Base-by-base conservation (phyloP, 2,888 invertebrate species). In the Leptinotarsa peninsularis region DNA sequence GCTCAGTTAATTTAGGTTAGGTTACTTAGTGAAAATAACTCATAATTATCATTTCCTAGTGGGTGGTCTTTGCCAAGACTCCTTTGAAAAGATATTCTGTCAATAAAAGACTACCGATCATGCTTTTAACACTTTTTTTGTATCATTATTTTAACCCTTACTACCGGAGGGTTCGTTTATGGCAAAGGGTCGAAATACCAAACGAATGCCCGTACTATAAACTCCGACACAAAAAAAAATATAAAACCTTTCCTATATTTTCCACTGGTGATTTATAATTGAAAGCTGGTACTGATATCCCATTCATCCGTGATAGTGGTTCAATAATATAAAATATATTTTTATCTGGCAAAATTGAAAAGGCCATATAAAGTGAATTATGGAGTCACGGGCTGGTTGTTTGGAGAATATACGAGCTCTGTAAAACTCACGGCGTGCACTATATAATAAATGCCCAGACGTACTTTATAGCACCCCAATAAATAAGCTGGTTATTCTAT, bases 401-500 rank as follows among this genome's bases (percentile, higher is more conserved):
- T 85, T 80, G 80, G 78, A 82, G 82, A 80, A 85, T 84, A 84
- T 84, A 85, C 82, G 84, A 84, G 82, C 82, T 82, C 83, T 82
- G 85, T 85, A 85, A 85, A 86, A 86, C 84, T 85, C 84, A 84
- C 84, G 84, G 84, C 84, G 82, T 83, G 84, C 84, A 83, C 83
- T 80, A 84, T 84, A 86, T 87, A 87, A 87, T 87, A 87, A 87
- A 87, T 87, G 86, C 84, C 85, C 84, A 84, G 85, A 84, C 86
- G 82, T 86, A 86, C 83, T 87, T 87, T 87, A 87, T 86, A 84
- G 84, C 85, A 83, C 84, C 84, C 86, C 84, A 86, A 87, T 87
- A 87, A 87, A 87, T 87, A 87, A 87, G 85, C 86, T 82, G 84
- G 86, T 87, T 87, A 87, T 87, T 87, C 86, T 86, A 87, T 87